phyloP scores from a whole-genome alignment of 2,797 vertebrate species.

The Eutrigla gurnardus region DNA sequence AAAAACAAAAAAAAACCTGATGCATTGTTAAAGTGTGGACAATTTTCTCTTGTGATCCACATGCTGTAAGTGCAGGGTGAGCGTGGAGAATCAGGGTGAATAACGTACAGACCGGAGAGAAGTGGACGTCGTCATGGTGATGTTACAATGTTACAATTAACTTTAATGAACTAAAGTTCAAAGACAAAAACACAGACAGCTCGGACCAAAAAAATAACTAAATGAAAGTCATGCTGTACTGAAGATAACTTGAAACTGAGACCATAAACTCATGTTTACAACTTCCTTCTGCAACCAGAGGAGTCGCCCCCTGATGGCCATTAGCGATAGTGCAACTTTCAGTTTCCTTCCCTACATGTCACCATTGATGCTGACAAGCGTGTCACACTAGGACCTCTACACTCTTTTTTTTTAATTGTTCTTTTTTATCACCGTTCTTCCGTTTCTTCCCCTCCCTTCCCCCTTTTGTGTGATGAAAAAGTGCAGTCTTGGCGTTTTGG shows the following conservation, averaged over 20 bases:
- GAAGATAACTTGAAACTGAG: too few relatives aligned
- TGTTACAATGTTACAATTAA: too few relatives aligned
- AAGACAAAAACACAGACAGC: too few relatives aligned
- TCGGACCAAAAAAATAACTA: too few relatives aligned
- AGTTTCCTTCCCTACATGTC: neutral
- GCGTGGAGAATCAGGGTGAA: neutral
- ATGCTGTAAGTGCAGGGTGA: neutral
- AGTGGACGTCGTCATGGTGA: too few relatives aligned
- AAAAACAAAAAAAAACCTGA: neutral
- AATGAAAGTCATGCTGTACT: too few relatives aligned
- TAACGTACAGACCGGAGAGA: neutral
- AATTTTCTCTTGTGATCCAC: neutral
- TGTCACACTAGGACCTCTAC: neutral
- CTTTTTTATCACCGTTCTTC: neutral
- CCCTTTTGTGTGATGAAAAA: conserved; percentile 52
- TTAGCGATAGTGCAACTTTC: neutral
- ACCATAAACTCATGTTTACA: neutral
- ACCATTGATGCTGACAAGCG: neutral
- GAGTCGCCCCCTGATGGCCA: neutral
- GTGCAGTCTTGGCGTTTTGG: conserved; percentile 65
- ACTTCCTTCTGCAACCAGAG: neutral
- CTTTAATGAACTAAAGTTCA: too few relatives aligned
- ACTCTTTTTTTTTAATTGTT: neutral
- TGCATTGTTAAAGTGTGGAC: neutral
- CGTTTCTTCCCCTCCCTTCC: neutral